phyloP scores from a whole-genome alignment of 2,113 vertebrate species.

The Serilophus lunatus region DNA sequence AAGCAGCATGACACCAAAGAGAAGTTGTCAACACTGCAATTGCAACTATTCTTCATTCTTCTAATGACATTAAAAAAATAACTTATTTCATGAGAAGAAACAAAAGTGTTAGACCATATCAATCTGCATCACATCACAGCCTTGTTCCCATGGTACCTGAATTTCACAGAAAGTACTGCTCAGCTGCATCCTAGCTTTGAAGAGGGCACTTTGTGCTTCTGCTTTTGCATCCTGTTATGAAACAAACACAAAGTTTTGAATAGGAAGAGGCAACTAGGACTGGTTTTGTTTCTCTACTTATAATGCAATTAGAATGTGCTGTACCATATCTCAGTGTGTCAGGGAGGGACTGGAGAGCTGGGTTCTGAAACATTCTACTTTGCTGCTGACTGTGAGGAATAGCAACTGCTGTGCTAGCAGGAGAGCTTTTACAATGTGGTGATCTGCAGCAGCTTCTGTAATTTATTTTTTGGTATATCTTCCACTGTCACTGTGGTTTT shows the following conservation, averaged over 20 bases:
- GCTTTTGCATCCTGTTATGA: background rate
- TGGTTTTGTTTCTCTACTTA: background rate
- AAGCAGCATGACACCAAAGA: slow-evolving; percentile 14
- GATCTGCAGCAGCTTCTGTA: background rate
- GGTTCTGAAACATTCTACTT: background rate
- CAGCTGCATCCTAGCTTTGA: background rate
- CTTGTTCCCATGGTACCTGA: background rate
- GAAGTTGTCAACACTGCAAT: background rate
- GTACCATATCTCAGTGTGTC: background rate
- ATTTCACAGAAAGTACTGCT: background rate
- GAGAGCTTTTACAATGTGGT: background rate
- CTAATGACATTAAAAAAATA: background rate
- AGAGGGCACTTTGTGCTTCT: background rate
- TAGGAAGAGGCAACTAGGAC: background rate
- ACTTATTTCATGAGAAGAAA: background rate
- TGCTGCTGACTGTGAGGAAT: background rate
- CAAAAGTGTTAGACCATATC: background rate
- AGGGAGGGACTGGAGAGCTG: background rate
- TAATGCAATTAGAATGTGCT: background rate
- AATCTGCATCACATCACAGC: background rate
- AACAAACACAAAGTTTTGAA: background rate
- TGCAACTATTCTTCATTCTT: slow-evolving; percentile 5
- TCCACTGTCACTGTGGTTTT: background rate
- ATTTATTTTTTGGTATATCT: background rate
- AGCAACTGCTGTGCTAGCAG: background rate